These are phyloP conservation scores for Bucco capensis DNA, from an alignment of 2,113 vertebrate genomes.

Conservation along the genomic window DNA sequence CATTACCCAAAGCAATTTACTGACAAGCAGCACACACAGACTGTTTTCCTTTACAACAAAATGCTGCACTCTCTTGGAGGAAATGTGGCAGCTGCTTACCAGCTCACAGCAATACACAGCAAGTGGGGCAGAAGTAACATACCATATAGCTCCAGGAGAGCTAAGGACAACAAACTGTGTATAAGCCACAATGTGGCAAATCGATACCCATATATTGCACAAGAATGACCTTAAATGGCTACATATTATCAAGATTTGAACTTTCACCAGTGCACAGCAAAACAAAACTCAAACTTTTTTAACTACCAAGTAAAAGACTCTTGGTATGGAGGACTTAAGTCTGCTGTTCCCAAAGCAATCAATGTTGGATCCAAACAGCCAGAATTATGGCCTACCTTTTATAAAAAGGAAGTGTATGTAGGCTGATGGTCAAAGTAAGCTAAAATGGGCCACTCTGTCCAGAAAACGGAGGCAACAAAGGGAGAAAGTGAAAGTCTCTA, in stretches of 20 bases:
- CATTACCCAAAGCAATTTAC: not conserved
- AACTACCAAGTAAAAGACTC: not conserved
- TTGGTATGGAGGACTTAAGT: not conserved
- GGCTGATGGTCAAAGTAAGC: not conserved
- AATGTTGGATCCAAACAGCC: not conserved
- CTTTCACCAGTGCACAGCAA: not conserved
- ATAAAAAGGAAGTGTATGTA: not conserved
- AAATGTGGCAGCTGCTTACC: not conserved
- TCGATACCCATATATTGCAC: not conserved
- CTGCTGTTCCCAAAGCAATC: not conserved
- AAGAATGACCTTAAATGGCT: not conserved
- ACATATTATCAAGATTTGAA: not conserved
- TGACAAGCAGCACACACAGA: not conserved
- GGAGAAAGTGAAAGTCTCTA: not conserved
- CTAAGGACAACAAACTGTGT: not conserved
- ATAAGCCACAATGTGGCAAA: not conserved
- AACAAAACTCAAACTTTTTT: not conserved
- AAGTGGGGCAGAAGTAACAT: conserved; percentile 29
- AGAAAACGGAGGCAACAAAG: not conserved
- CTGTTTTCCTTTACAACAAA: not conserved
- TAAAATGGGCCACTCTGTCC: not conserved
- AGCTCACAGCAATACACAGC: not conserved
- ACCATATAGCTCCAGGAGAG: not conserved
- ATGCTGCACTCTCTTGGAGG: not conserved
- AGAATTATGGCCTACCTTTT: not conserved